Evolutionary conservation across 2,797 vertebrate genomes (phyloP).

Genomic region (Clarias platycephalus): DNA sequence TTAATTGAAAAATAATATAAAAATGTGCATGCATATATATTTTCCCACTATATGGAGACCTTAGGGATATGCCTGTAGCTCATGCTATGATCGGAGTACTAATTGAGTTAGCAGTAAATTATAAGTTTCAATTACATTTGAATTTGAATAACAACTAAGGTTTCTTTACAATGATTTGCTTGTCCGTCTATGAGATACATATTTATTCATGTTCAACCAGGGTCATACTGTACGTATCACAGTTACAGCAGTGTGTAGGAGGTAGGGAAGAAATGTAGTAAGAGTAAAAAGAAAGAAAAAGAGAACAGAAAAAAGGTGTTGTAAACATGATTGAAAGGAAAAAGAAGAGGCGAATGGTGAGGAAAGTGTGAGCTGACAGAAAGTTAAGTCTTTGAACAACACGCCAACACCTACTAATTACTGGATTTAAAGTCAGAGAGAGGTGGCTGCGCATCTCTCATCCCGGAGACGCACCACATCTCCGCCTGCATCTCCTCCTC

Average conservation of each 20-base stretch:
- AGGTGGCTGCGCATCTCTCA: neutral
- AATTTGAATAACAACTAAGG: neutral
- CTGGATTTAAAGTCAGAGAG: conserved; percentile 20
- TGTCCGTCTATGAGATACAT: neutral
- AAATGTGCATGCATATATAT: neutral
- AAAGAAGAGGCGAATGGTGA: neutral
- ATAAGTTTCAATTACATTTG: neutral
- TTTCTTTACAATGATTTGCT: neutral
- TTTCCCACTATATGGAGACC: too few species aligned
- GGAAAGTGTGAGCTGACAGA: neutral
- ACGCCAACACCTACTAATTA: conserved; percentile 31
- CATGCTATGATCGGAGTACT: neutral
- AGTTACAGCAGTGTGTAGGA: neutral
- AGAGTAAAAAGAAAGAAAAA: neutral
- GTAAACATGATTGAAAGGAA: neutral
- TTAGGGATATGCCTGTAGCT: too few species aligned
- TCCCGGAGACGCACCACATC: neutral
- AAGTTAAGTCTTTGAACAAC: conserved; percentile 20
- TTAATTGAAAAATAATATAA: neutral
- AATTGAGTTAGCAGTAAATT: neutral
- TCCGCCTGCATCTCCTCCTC: conserved; percentile 7
- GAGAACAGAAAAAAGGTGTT: neutral
- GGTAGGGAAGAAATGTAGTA: neutral
- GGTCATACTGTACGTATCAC: neutral
- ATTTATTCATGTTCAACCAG: neutral